A percentile compares a stretch with the other conserved stretches of the same genome.
These are phyloP conservation scores for Diphyllodes magnificus DNA, from an alignment of 2,113 vertebrate species.

Conservation along the genomic window DNA sequence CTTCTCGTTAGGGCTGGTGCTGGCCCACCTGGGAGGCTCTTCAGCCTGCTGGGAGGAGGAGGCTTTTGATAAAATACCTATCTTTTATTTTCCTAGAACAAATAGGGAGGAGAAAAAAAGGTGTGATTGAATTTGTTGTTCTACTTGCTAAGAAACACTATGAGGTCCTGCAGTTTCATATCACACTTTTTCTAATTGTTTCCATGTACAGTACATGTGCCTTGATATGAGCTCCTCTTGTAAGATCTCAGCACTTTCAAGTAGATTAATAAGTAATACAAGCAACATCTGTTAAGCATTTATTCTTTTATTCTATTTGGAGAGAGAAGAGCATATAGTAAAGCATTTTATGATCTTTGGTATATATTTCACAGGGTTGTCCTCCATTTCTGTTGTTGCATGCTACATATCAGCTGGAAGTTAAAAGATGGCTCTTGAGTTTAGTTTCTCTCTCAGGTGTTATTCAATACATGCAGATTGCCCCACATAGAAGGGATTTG, in stretches of 20 bases:
- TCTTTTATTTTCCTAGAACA: background rate
- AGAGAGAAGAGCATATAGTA: background rate
- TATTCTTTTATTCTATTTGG: background rate
- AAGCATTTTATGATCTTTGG: background rate
- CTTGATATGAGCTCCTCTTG: background rate
- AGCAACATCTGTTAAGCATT: background rate
- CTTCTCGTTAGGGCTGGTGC: rapidly evolving
- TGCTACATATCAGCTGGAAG: background rate
- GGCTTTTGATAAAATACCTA: background rate
- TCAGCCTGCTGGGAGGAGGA: background rate
- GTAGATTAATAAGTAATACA: background rate
- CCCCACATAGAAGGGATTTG: background rate
- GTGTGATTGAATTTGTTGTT: background rate
- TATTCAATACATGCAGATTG: background rate
- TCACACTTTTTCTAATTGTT: background rate
- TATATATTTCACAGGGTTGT: rapidly evolving
- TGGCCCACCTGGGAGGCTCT: no score
- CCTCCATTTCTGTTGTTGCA: background rate
- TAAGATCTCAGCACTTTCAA: background rate
- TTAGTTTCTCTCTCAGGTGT: background rate
- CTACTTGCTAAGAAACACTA: background rate
- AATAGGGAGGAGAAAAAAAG: rapidly evolving
- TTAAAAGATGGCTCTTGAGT: background rate
- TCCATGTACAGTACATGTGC: background rate
- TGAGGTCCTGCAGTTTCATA: background rate